phyloP scores from a whole-genome alignment of 2,797 vertebrate species.

The Smutsia gigantea region DNA sequence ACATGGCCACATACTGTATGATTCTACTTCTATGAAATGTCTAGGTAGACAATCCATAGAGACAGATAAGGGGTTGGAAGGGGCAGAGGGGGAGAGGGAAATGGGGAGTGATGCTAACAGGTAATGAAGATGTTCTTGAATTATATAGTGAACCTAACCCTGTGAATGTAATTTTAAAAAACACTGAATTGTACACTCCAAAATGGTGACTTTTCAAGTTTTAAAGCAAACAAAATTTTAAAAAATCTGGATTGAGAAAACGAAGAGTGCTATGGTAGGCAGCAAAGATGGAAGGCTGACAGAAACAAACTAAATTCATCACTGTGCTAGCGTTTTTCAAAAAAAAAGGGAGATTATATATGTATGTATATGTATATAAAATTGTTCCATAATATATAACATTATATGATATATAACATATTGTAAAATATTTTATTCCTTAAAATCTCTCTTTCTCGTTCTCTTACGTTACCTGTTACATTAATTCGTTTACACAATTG shows the following conservation, averaged over 20 bases:
- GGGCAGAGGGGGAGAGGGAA: not conserved
- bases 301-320: not conserved
- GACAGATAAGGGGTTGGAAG: not conserved
- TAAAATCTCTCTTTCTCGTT: too few relatives aligned
- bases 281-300: not conserved
- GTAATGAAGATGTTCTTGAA: not conserved
- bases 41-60: not conserved
- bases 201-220: slow-evolving; percentile 10
- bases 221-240: not conserved
- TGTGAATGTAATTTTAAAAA: not conserved
- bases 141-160: not conserved
- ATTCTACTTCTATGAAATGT: not conserved
- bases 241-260: not conserved
- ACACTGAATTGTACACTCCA: not conserved
- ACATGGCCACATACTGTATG: too few relatives aligned
- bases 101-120: not conserved
- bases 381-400: too few relatives aligned
- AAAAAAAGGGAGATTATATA: not conserved
- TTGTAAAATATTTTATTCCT: not conserved
- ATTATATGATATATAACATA: not conserved
- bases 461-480: too few relatives aligned
- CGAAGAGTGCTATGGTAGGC: not conserved
- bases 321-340: not conserved
- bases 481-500: not conserved
- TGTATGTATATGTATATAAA: too few relatives aligned